Conservation (phyloP, 64 coral and sea anemone species). For the Stichodactyla mertensii region DNA sequence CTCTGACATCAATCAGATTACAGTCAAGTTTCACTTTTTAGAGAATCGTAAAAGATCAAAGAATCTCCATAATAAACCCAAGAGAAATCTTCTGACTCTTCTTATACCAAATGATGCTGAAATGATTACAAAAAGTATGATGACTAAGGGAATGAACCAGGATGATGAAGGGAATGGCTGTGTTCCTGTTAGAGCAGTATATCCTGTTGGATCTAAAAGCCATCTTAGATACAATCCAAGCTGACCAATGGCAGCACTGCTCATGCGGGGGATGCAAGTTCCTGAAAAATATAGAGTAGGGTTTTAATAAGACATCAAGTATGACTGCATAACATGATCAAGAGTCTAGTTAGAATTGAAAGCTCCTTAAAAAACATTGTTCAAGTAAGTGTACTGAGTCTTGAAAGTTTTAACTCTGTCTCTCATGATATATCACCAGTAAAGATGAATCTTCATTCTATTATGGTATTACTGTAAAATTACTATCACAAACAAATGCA, state of each 20-base stretch:
- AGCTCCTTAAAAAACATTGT: no score
- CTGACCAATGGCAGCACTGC: constrained; percentile 13
- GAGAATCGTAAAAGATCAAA: neutral
- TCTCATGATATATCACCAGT: no score
- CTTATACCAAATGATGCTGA: neutral
- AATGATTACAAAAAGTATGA: neutral
- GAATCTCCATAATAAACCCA: neutral
- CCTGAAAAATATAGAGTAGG: neutral
- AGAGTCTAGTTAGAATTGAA: no score
- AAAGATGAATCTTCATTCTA: no score
- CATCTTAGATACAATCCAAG: constrained; percentile 12
- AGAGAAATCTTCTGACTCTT: neutral
- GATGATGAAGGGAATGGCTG: neutral
- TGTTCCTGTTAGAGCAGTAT: neutral
- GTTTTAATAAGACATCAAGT: no score
- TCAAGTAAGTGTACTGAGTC: no score
- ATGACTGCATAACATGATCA: no score
- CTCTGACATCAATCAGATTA: neutral
- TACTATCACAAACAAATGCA: no score
- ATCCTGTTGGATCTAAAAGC: constrained; percentile 2
- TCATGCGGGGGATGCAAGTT: constrained; percentile 5
- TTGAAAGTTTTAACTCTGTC: no score
- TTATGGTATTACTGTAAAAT: no score
- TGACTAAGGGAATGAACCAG: neutral
- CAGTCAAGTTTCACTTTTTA: neutral